Conservation (phyloP, 2,113 vertebrate species). For the Aegithalos caudatus region DNA sequence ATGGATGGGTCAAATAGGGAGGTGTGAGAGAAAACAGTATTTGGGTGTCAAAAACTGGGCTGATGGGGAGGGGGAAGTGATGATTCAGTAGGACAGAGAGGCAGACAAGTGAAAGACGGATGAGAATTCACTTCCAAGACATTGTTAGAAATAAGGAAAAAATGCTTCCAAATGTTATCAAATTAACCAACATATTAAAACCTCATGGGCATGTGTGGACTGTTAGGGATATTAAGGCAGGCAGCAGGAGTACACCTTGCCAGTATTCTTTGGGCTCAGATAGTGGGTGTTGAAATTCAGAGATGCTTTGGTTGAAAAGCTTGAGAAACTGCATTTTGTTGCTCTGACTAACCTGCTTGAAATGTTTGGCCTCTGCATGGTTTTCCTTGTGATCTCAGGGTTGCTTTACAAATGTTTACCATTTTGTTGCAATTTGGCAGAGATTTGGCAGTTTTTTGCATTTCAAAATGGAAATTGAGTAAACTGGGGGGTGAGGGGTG, state of each 20-base stretch:
- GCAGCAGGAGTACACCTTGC: neutral
- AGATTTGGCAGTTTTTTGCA: neutral
- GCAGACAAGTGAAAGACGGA: neutral
- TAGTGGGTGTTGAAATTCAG: neutral
- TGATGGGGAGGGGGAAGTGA: fast-evolving
- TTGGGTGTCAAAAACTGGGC: neutral
- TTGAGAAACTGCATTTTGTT: neutral
- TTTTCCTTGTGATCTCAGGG: neutral
- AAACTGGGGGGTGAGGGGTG: neutral
- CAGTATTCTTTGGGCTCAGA: neutral
- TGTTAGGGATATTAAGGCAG: neutral
- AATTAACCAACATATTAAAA: neutral
- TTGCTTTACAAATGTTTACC: neutral
- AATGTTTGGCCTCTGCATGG: neutral
- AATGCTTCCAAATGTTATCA: neutral
- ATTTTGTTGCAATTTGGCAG: neutral
- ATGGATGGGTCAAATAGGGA: neutral
- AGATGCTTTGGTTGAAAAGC: neutral
- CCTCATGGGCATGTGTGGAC: neutral
- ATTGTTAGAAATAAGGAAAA: neutral
- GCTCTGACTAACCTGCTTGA: neutral
- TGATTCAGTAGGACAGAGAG: neutral
- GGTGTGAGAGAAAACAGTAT: neutral
- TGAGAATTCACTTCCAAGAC: neutral
- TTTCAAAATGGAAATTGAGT: neutral